Conservation (phyloP, 1,140 invertebrate species). For the fruit fly (Drosophila melanogaster) region Release_6_plus_ISO1_MT NT_037436.4:8318501-8319000, state of each 20-base stretch:
- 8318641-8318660: slow-evolving; percentile 25
- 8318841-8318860: slow-evolving; percentile 24
- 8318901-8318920: slow-evolving; percentile 16
- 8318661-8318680: slow-evolving; percentile 22
- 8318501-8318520: no score
- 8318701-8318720: not conserved
- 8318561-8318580: not conserved
- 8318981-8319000: slow-evolving; percentile 39
- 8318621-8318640: slow-evolving; percentile 19
- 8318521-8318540: no score
- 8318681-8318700: slow-evolving; percentile 10
- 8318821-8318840: slow-evolving; percentile 29
- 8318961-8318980: slow-evolving; percentile 35
- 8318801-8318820: not conserved
- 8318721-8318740: not conserved
- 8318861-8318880: slow-evolving; percentile 38
- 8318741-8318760: not conserved
- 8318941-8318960: not conserved
- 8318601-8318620: slow-evolving; percentile 1
- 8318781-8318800: slow-evolving; percentile 3
- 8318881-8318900: slow-evolving; percentile 14
- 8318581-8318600: slow-evolving; percentile 1
- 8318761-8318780: not conserved
- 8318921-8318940: not conserved
- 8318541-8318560: no score